Base-by-base conservation (phyloP, 2,113 vertebrate genomes). In the Arizona elegans region DNA sequence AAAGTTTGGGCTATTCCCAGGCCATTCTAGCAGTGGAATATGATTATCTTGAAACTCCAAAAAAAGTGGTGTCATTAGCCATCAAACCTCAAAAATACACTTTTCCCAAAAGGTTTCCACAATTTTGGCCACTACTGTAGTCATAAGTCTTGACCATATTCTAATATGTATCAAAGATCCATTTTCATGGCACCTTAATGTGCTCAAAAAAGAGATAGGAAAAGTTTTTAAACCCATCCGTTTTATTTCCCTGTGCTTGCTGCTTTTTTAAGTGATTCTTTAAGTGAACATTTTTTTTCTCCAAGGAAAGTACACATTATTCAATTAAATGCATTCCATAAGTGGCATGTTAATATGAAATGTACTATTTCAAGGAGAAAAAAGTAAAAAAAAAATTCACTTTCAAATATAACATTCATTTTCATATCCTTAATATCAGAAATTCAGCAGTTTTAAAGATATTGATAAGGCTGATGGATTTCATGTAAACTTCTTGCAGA, bases 351-450 rank as follows among this genome's bases (percentile, higher is more conserved):
- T 94, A 94, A 93, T 96, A 96, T 94, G 94, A 96, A 95, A 95
- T 93, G 94, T 96, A 95, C 91, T 96, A 96, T 97, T 97, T 96
- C 95, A 15, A 96, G 93, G 95, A 97, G 96, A 95, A 96, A 93
- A 96, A 96, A 96, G 95, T 96, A 95, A 95, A 96, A 96, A 96
- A 97, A 97, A 96, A 96, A 95, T 96, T 96, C 96, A 97, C 95
- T 96, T 88, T 88, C 96, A 94, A 75, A 97, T 93, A 96, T 96
- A 96, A 96, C 97, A 97, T 95, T 96, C 92, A 93, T 92, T 97
- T 96, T 91, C 87, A 85, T 95, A 95, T 97, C 96, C 94, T 96
- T 94, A 97, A 97, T 92, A 96, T 96, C 93, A 94, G 95, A 95
- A 95, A 95, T 96, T 94, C 87, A 95, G 93, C 13, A 47, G 91